Evolutionary conservation across 2,888 invertebrate genomes (phyloP), one percentile per base, ranked within the genome.

Genomic region (Schizaphis graminum): DNA sequence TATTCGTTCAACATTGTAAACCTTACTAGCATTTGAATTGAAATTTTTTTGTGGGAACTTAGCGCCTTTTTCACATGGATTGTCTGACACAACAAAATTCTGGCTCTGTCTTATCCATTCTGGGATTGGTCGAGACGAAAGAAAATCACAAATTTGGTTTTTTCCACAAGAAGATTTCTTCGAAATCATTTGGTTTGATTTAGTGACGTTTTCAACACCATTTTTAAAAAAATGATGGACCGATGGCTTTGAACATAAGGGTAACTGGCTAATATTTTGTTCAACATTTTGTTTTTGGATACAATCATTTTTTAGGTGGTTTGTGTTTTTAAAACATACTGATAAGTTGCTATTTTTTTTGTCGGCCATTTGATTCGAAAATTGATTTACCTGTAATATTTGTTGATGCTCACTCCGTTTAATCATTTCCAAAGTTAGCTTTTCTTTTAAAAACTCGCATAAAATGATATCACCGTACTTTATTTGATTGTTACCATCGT

Each of bases 121-220:
- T n/a, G 87, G 87, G 49, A 35, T 87, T n/a, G 49, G 87, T 21
- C 53, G 87, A 24, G 87, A 49, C 16, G n/a, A 21, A n/a, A 87
- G 49, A 87, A 87, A 87, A 1, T 49, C 87, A 35, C 87, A 49
- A 53, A 87, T 87, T n/a, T 87, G n/a, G 21, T 87, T 87, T 87
- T 49, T 87, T 49, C 2, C 49, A n/a, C 21, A 49, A 21, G 21
- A 21, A 8, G 49, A 53, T 87, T 49, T 49, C n/a, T 49, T 49
- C 13, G 86, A 28, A 47, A 16, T 47, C 0, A 21, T 8, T 77
- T 21, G 77, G 35, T 77, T 35, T 21, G 7, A 77, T 35, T 77
- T 41, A 21, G 21, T 21, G 21, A 35, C 35, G 35, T 77, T 35
- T 77, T 35, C n/a, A 7, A 21, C 1, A 16, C 7, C 7, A 16